Evolutionary conservation across 2,113 vertebrate species (phyloP), one percentile per base, ranked within the genome.

Genomic region (Cervus canadensis): DNA sequence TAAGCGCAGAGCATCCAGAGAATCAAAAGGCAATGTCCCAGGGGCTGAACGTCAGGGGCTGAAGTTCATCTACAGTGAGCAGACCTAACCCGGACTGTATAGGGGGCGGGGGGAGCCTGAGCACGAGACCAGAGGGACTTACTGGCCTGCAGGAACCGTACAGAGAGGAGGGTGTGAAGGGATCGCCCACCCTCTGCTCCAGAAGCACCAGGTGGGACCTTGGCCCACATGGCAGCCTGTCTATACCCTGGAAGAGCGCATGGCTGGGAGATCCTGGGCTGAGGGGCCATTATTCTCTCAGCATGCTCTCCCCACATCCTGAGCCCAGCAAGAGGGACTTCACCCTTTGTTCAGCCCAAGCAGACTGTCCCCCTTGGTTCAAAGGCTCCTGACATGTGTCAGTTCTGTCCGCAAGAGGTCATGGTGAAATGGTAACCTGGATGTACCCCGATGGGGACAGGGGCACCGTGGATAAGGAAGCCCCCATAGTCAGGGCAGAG

Each of bases 161-260:
- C 2, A 10, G 5, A 15, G 45, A 57, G 82, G 56, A 85, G 33
- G 5, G 26, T 7, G 0, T n/a, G 60, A 40, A 48, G 17, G 67
- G 21, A 16, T 54, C 0, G 21, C 52, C 52, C 6, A 2, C 1
- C 0, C 6, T 60, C 78, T 7, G n/a, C 33, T 45, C 25, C 9
- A 28, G 48, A 21, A 25, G 36, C 7, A 0, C 59, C 74, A 5
- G 6, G 11, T 4, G 57, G 52, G 79, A 2, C 21, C 28, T 2
- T 28, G 36, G 83, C 8, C 13, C n/a, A 6, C 2, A 14, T 45
- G 2, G 15, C 23, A 30, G 45, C 8, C 23, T 28, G 17, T 13
- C n/a, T 23, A 7, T 3, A 28, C n/a, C 30, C 64, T 12, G 7
- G 4, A n/a, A 36, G 36, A 30, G 17, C 2, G 0, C 0, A 6